Conservation (phyloP, 2,113 vertebrate genomes). For the Tiliqua scincoides region DNA sequence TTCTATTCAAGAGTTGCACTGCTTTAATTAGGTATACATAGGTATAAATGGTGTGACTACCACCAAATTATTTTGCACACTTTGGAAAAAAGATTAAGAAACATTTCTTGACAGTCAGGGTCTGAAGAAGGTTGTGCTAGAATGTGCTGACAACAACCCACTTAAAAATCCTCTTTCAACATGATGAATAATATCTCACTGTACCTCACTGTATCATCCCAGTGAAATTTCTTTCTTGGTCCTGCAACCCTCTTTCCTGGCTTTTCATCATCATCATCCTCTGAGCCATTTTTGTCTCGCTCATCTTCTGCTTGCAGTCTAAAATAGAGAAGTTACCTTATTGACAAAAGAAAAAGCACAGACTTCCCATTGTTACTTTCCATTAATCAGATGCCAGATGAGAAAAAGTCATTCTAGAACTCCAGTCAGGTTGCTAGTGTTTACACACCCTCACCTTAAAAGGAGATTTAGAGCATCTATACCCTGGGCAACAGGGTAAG, state of each 20-base stretch:
- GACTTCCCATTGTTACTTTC: neutral
- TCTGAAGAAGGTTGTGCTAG: neutral
- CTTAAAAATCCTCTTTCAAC: neutral
- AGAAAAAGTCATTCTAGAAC: neutral
- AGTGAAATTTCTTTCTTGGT: slow-evolving; percentile 96
- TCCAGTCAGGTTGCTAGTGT: neutral
- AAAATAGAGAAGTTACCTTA: slow-evolving; percentile 38
- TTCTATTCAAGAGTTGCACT: neutral
- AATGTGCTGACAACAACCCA: neutral
- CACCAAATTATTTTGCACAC: neutral
- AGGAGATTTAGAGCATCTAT: neutral
- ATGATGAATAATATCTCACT: slow-evolving; percentile 11
- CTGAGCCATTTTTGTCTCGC: slow-evolving; percentile 91
- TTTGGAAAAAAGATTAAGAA: neutral
- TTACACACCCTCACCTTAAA: neutral
- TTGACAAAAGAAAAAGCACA: neutral
- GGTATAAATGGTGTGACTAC: neutral
- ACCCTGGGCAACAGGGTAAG: neutral
- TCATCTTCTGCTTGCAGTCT: slow-evolving; percentile 93
- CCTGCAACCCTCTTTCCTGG: slow-evolving; percentile 95
- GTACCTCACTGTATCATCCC: slow-evolving; percentile 97
- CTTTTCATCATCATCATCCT: slow-evolving; percentile 97
- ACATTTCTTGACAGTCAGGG: neutral
- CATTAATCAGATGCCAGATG: neutral
- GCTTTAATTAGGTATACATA: neutral